Conservation (phyloP, 1,140 invertebrate genomes). For the Caenorhabditis inopinata region DNA sequence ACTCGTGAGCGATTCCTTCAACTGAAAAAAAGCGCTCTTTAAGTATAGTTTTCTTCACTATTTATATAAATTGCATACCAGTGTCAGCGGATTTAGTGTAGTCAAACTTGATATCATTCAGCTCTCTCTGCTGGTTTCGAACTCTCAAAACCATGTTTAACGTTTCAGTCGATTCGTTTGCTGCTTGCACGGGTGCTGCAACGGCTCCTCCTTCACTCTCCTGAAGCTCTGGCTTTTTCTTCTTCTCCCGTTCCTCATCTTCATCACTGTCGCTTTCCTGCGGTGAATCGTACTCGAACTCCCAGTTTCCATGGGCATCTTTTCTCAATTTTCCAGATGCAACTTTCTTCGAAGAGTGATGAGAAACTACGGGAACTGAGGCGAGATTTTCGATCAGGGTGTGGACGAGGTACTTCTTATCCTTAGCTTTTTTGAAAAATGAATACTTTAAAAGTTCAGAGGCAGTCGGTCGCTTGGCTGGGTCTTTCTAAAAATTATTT, state of each 20-base stretch:
- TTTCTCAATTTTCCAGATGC: conserved; percentile 65
- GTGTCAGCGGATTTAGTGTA: conserved; percentile 82
- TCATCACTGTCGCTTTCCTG: conserved; percentile 46
- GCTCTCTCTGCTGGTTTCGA: conserved; percentile 82
- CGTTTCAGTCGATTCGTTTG: conserved; percentile 42
- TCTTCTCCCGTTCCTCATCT: conserved; percentile 42
- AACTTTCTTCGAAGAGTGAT: conserved; percentile 58
- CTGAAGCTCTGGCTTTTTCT: background rate
- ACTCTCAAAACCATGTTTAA: conserved; percentile 66
- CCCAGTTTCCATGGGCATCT: conserved; percentile 66
- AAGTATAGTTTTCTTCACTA: background rate
- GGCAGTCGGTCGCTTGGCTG: conserved; percentile 87
- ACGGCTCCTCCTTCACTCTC: background rate
- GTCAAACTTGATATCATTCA: conserved; percentile 97
- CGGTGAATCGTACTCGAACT: conserved; percentile 63
- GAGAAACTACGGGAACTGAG: conserved; percentile 50
- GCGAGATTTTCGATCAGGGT: conserved; percentile 74
- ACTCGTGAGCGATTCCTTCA: conserved; percentile 87
- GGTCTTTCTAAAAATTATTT: conserved; percentile 80
- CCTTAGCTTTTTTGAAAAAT: conserved; percentile 98
- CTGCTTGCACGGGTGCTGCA: background rate
- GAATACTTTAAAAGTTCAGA: conserved; percentile 96
- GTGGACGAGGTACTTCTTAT: conserved; percentile 88
- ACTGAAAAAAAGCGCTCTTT: conserved; percentile 67
- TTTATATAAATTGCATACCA: background rate